Evolutionary conservation across 1,140 invertebrate genomes (phyloP), one percentile per base, ranked within the genome.

Genomic region (Stegodyphus mimosarum): DNA sequence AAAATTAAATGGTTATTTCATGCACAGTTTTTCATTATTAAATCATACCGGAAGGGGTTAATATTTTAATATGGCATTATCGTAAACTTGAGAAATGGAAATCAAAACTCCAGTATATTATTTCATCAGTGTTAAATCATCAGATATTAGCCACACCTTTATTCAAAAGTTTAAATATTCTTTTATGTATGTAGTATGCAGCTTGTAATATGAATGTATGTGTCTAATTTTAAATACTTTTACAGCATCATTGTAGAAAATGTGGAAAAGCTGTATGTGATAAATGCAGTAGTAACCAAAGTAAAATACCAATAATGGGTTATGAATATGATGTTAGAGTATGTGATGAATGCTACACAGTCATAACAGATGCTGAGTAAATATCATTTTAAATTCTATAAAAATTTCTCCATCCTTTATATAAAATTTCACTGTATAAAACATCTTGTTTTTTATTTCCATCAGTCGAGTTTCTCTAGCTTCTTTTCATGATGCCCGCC

Each of bases 301-400:
- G 96, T 86, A 95, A 95, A 71, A 95, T 99, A 89, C 98, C 98
- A 0, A 92, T 94, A 71, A 97, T 99, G 95, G 98, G 98, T 53
- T 99, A 98, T 92, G 98, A 99, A 91, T 98, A 98, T 92, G 95
- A 96, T 90, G 97, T 99, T 77, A 92, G 98, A 86, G 95, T 99
- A 55, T 99, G 98, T 92, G 95, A 97, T 90, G 94, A 94, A 18
- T 99, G 98, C 91, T 94, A 95, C 90, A 93, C 93, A 89, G 93
- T 93, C 86, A 92, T 98, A 50, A 94, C 95, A 88, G 94, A 95
- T 88, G 94, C 94, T 86, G 97, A 98, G 77, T 89, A 78, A 87
- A 78, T 83, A 52, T 6, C 15, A 48, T 60, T 10, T 60, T 60
- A 2, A 60, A 60, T 60, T 60, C 55, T 60, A 2, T 60, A 60